These are phyloP conservation scores for Melanotaenia boesemani DNA, from an alignment of 2,797 vertebrate species.

Conservation along the genomic window DNA sequence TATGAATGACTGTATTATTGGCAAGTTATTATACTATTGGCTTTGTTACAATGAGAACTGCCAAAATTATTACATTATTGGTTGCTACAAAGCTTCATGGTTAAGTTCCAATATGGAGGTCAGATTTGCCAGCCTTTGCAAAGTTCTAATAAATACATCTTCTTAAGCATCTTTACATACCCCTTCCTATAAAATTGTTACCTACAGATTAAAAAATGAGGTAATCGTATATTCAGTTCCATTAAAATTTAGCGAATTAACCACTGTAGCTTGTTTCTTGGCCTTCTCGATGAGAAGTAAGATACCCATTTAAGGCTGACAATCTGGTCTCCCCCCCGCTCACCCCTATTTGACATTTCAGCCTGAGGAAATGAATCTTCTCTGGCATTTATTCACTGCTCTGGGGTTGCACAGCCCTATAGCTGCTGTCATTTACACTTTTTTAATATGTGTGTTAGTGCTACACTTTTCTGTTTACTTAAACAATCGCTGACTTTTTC, in stretches of 20 bases:
- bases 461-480: conserved; percentile 56
- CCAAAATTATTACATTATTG: too few species aligned
- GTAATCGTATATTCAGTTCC: neutral
- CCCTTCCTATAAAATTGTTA: neutral
- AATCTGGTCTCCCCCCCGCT: conserved; percentile 41
- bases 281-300: conserved; percentile 46
- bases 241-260: conserved; percentile 24
- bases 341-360: conserved; percentile 79
- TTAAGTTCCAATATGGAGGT: conserved; percentile 2
- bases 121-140: neutral
- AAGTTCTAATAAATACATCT: neutral
- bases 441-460: conserved; percentile 59
- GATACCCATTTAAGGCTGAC: conserved; percentile 40
- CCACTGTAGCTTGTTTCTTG: conserved; percentile 31
- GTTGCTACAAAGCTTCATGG: neutral
- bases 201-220: neutral
- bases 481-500: conserved; percentile 65
- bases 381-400: conserved; percentile 80
- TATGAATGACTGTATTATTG: too few species aligned
- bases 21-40: too few species aligned
- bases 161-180: neutral
- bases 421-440: conserved; percentile 77
- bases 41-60: too few species aligned
- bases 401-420: conserved; percentile 72
- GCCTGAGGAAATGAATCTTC: conserved; percentile 73